phyloP scores from a whole-genome alignment of 2,888 invertebrate genomes.

The Frankliniella intonsa region DNA sequence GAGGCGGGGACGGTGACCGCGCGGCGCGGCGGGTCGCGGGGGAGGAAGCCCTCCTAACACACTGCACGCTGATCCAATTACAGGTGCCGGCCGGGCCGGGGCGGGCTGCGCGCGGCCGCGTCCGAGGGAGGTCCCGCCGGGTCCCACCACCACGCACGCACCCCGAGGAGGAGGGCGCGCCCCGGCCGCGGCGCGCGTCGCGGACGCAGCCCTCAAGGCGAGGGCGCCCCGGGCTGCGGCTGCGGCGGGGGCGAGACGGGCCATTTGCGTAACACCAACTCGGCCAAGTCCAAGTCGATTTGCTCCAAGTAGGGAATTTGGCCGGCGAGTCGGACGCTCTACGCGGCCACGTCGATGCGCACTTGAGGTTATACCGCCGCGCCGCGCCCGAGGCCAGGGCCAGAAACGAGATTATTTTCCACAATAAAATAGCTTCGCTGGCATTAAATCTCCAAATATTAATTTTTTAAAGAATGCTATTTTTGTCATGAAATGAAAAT shows the following conservation, averaged over 20 bases:
- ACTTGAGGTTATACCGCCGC: no score
- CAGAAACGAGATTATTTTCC: no score
- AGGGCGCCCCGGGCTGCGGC: neutral
- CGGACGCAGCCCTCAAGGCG: neutral
- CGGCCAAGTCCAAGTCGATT: constrained; percentile 17
- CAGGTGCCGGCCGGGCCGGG: no score
- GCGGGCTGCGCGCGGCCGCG: neutral
- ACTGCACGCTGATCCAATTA: constrained; percentile 23
- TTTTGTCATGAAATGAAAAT: no score
- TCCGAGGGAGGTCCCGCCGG: neutral
- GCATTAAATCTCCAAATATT: no score
- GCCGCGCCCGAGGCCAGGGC: no score
- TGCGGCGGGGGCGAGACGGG: no score
- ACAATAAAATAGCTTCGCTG: no score
- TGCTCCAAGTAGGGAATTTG: neutral
- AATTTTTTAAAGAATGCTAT: no score
- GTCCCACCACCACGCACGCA: neutral
- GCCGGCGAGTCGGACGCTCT: neutral
- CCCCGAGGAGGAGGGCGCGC: no score
- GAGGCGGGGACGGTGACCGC: neutral
- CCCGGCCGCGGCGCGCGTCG: neutral
- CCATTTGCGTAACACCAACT: constrained; percentile 14
- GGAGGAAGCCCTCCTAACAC: constrained; percentile 5
- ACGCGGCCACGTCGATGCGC: no score
- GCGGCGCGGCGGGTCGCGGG: neutral